Conservation (phyloP, 2,888 invertebrate genomes). For the Caenorhabditis doughertyi region DNA sequence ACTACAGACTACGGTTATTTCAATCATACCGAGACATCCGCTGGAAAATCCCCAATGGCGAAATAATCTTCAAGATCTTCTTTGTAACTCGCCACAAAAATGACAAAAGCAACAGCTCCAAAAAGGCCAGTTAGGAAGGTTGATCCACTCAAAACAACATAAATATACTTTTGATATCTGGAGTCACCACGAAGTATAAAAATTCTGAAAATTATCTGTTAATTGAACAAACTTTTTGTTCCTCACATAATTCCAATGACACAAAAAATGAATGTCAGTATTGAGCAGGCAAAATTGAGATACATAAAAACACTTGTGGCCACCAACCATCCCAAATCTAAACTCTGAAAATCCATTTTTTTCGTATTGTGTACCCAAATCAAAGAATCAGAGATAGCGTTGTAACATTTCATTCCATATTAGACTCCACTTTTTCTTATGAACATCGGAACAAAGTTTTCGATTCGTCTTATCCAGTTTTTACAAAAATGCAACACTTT, state of each 20-base stretch:
- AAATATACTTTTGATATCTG: slow-evolving; percentile 43
- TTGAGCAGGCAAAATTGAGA: slow-evolving; percentile 41
- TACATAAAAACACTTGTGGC: slow-evolving; percentile 60
- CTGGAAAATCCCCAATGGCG: slow-evolving; percentile 13
- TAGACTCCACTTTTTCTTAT: slow-evolving; percentile 9
- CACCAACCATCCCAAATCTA: slow-evolving; percentile 42
- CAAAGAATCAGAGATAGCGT: too few species aligned
- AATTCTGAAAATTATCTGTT: slow-evolving; percentile 1
- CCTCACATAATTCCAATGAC: slow-evolving; percentile 30
- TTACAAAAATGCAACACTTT: background rate
- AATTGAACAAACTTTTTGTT: background rate
- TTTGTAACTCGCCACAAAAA: slow-evolving; percentile 53
- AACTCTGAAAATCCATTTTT: background rate
- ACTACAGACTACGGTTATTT: slow-evolving; percentile 3
- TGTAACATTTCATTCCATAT: background rate
- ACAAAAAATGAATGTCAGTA: slow-evolving; percentile 28
- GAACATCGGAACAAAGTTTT: slow-evolving; percentile 10
- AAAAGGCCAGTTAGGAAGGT: slow-evolving; percentile 44
- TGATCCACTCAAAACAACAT: slow-evolving; percentile 24
- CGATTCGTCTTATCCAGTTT: background rate
- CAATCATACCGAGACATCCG: slow-evolving; percentile 28
- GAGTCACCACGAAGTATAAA: slow-evolving; percentile 48
- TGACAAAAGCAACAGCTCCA: slow-evolving; percentile 52
- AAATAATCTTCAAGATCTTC: slow-evolving; percentile 2
- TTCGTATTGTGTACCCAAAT: background rate